Conservation (phyloP, 1,140 invertebrate species). For the Elymnias hypermnestra region DNA sequence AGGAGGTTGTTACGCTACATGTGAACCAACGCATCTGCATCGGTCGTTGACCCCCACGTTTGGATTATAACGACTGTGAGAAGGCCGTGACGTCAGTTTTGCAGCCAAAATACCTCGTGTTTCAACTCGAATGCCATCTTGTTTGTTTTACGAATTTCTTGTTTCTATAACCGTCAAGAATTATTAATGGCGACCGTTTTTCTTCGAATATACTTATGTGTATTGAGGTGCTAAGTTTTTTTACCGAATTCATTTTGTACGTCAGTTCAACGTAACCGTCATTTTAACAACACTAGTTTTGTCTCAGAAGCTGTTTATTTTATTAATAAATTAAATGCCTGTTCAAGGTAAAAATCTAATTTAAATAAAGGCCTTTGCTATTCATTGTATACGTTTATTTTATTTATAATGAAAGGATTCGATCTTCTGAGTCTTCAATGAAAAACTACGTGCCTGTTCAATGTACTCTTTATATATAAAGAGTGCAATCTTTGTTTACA, state of each 20-base stretch:
- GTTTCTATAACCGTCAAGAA: conserved; percentile 14
- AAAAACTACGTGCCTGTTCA: too few relatives aligned
- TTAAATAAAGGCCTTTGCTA: too few relatives aligned
- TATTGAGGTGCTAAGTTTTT: too few relatives aligned
- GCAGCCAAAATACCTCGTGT: conserved; percentile 45
- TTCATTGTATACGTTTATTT: too few relatives aligned
- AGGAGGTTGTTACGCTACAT: conserved; percentile 67
- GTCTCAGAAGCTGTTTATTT: not conserved
- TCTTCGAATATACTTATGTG: not conserved
- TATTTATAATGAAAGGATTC: too few relatives aligned
- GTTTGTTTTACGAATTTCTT: conserved; percentile 18
- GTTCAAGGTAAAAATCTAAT: too few relatives aligned
- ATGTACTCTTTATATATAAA: too few relatives aligned
- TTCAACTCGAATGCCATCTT: conserved; percentile 12
- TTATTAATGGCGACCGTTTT: conserved; percentile 14
- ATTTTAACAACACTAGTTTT: not conserved
- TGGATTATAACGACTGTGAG: conserved; percentile 51
- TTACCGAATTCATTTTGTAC: too few relatives aligned
- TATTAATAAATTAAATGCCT: too few relatives aligned
- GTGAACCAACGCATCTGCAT: conserved; percentile 70
- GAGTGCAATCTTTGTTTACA: too few relatives aligned
- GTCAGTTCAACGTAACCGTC: too few relatives aligned
- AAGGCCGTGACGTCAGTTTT: conserved; percentile 56
- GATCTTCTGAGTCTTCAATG: too few relatives aligned
- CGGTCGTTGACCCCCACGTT: conserved; percentile 42